These are phyloP conservation scores for Chrosomus eos DNA, from an alignment of 2,797 vertebrate species.

Conservation along the genomic window DNA sequence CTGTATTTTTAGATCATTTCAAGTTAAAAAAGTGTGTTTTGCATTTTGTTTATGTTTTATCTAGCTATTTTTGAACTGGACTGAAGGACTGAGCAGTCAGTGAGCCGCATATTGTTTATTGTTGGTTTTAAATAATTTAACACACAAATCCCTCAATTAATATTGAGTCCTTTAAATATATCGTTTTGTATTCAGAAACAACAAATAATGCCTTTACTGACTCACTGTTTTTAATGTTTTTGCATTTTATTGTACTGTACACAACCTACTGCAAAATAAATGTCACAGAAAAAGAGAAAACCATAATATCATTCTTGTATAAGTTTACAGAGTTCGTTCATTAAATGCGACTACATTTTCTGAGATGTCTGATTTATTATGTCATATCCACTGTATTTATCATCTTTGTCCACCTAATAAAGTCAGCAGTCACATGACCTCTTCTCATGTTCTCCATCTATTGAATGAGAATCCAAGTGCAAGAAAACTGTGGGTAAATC, in stretches of 20 bases:
- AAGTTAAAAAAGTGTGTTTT: not conserved
- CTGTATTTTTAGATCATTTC: not conserved
- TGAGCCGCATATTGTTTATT: not conserved
- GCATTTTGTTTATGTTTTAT: not conserved
- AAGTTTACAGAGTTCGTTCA: constrained; percentile 2
- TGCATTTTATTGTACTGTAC: constrained; percentile 11
- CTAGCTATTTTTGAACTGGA: not conserved
- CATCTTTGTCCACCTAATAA: not conserved
- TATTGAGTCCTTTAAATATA: not conserved
- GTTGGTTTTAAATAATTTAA: not conserved
- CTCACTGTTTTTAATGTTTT: not conserved
- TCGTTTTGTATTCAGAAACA: not conserved
- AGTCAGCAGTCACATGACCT: constrained; percentile 83
- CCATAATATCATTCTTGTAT: constrained; percentile 1
- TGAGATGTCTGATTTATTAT: not conserved
- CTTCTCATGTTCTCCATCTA: constrained; percentile 71
- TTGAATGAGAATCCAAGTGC: constrained; percentile 78
- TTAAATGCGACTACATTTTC: constrained; percentile 4
- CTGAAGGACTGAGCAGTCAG: not conserved
- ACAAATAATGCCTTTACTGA: not conserved
- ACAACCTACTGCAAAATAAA: constrained; percentile 3
- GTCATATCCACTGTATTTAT: no score
- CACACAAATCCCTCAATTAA: not conserved
- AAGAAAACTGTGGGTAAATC: constrained; percentile 68
- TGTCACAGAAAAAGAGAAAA: not conserved